Evolutionary conservation across 2,797 vertebrate genomes (phyloP).

Genomic region (Pogoniulus pusillus): DNA sequence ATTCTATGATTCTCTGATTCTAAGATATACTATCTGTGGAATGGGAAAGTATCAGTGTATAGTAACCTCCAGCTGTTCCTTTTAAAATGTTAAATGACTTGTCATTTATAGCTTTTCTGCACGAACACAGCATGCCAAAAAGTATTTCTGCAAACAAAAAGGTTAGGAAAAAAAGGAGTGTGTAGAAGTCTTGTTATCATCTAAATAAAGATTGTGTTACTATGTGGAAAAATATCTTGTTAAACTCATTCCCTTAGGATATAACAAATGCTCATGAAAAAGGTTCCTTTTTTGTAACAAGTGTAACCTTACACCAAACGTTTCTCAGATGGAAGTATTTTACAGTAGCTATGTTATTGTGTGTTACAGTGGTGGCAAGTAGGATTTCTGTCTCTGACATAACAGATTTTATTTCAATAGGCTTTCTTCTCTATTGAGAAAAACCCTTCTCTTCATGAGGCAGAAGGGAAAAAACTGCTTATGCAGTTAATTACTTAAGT

Average conservation of each 20-base stretch:
- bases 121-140: neutral
- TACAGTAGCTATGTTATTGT: too few relatives aligned
- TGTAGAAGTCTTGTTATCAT: neutral
- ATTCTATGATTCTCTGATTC: too few relatives aligned
- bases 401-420: neutral
- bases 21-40: neutral
- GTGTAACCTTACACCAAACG: fast-evolving
- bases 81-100: neutral
- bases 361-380: neutral
- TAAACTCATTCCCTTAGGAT: neutral
- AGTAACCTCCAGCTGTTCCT: neutral
- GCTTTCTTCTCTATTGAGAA: neutral
- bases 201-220: neutral
- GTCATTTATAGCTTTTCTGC: neutral
- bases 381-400: neutral
- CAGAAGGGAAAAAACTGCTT: neutral
- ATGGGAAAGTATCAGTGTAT: neutral
- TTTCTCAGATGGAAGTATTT: neutral
- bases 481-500: neutral
- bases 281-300: neutral
- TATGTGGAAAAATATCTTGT: neutral
- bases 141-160: neutral
- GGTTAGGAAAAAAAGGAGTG: neutral
- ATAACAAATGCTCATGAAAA: neutral
- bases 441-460: neutral